A percentile compares a stretch with the other conserved stretches of the same genome.
phyloP scores from a whole-genome alignment of 2,888 invertebrate species.

The Aphodius sticticus region DNA sequence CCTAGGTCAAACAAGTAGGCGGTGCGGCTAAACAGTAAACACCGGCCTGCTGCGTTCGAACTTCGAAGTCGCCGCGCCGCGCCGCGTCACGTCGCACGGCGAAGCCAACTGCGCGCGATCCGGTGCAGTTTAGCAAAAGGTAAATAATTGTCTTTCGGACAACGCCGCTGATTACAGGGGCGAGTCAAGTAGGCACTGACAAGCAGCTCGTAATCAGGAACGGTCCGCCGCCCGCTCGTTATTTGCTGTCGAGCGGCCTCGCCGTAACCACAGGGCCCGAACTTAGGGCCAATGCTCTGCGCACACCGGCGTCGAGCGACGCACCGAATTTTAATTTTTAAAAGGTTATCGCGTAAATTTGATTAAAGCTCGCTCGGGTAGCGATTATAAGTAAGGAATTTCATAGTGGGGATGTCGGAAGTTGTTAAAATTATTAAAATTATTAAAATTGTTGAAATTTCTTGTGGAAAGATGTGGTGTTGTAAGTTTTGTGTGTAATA shows the following conservation, averaged over 20 bases:
- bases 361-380: too few species aligned
- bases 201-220: constrained; percentile 42
- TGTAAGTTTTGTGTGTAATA: not conserved
- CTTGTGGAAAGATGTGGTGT: too few species aligned
- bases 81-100: too few species aligned
- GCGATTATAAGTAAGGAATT: too few species aligned
- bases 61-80: too few species aligned
- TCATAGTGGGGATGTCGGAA: too few species aligned
- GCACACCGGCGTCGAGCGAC: constrained; percentile 40
- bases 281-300: constrained; percentile 19
- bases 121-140: constrained; percentile 45
- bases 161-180: constrained; percentile 45
- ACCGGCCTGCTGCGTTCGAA: too few species aligned
- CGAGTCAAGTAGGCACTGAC: constrained; percentile 44
- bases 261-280: constrained; percentile 20
- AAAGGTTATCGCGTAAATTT: not conserved
- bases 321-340: constrained; percentile 19
- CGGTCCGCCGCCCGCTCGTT: constrained; percentile 42
- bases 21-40: too few species aligned
- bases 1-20: too few species aligned
- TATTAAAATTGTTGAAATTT: too few species aligned
- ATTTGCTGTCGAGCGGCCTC: constrained; percentile 41
- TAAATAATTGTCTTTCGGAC: constrained; percentile 48
- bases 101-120: too few species aligned
- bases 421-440: too few species aligned